Base-by-base conservation (phyloP, 1,140 invertebrate genomes). In the Macrobrachium rosenbergii region DNA sequence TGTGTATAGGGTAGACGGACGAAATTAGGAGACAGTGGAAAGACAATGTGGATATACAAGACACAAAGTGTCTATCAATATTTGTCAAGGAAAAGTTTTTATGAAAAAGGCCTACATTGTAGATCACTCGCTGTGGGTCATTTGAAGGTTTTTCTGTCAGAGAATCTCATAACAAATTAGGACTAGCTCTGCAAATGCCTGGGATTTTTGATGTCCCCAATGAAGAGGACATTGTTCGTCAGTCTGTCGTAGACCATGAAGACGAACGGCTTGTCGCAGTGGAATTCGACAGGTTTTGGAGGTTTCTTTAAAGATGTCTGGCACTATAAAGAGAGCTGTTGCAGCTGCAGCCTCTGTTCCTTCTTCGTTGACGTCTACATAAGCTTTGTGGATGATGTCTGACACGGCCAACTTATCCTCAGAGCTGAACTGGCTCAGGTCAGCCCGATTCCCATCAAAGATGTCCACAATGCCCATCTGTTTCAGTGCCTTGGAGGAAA, bases 191-290 rank as follows among this genome's bases (percentile, higher is more conserved):
- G 28, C 28, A 37, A 37, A 37, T 37, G 1, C 28, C 28, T 37
- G 28, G 92, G 92, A 45, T 91, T 90, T 72, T 91, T 91, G 92
- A 95, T 97, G 63, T 96, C 94, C 8, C 96, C 96, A 91, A 94
- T 94, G 91, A 97, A 97, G 0, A 97, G 93, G 63, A 97, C 93
- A 0, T 94, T 94, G 72, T 93, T 93, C 2, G 93, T 93, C 0
- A 92, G 90, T 81, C 94, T 94, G 90, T 97, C 95, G 88, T 95
- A 96, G 69, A 97, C 94, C 37, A 97, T 91, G 91, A 96, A 97
- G 2, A 97, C 92, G 91, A 98, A 98, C 0, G 97, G 96, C 93
- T 96, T 96, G 92, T 97, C 96, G 88, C 95, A 96, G 10, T 94
- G 94, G 91, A 98, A 98, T 52, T 91, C 0, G 93, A 94, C 0